Evolutionary conservation across 2,113 vertebrate genomes (phyloP).

Genomic region (Atrichornis clamosus): DNA sequence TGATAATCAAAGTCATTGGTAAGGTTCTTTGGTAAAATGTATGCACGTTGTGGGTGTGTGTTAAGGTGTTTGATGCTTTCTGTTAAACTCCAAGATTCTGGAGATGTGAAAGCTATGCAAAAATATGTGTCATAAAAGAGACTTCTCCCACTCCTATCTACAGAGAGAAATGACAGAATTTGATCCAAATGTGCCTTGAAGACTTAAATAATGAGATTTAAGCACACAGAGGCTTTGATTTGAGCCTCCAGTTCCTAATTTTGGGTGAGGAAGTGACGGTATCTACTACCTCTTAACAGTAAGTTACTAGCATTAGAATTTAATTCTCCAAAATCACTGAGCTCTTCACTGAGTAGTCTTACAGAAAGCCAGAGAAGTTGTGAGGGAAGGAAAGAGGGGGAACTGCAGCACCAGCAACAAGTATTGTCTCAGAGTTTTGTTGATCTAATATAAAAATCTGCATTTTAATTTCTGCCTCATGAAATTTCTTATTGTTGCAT

Average conservation of each 20-base stretch:
- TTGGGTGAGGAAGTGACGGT: neutral
- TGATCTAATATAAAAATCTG: neutral
- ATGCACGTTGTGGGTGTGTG: neutral
- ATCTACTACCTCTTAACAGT: neutral
- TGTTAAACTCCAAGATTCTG: neutral
- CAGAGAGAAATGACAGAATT: neutral
- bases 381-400: neutral
- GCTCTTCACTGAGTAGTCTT: neutral
- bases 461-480: neutral
- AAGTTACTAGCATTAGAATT: neutral
- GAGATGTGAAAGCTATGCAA: neutral
- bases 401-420: neutral
- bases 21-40: neutral
- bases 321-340: neutral
- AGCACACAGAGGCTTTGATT: neutral
- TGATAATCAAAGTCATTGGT: neutral
- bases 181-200: neutral
- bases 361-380: neutral
- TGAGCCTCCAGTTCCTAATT: neutral
- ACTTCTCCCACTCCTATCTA: constrained; percentile 31
- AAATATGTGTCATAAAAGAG: neutral
- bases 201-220: neutral
- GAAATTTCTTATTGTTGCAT: constrained; percentile 27
- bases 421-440: neutral
- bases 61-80: constrained; percentile 15